Conservation (phyloP, 2,797 vertebrate genomes). For the Trematomus bernacchii region DNA sequence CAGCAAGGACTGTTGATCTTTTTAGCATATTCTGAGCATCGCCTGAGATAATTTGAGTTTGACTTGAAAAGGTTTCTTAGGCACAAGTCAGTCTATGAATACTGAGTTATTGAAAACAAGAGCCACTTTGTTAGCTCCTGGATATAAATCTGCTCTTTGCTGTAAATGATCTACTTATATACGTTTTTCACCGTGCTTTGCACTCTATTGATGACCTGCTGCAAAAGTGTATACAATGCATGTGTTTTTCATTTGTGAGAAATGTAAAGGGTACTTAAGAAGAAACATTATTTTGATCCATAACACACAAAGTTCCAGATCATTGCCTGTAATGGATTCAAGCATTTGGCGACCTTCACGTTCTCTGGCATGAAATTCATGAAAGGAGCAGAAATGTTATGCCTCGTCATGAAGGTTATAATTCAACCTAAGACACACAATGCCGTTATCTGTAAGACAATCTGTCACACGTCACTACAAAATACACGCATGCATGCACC, state of each 20-base stretch:
- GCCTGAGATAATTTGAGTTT: neutral
- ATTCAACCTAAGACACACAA: conserved; percentile 38
- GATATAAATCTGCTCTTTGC: neutral
- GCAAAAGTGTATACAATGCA: neutral
- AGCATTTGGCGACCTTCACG: conserved; percentile 18
- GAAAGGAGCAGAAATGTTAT: conserved; percentile 27
- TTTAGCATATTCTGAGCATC: conserved; percentile 7
- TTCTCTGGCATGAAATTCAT: conserved; percentile 31
- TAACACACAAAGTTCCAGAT: conserved; percentile 7
- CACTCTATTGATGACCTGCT: neutral
- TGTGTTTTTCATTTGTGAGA: neutral
- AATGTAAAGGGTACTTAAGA: neutral
- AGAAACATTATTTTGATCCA: neutral
- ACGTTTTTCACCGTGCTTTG: neutral
- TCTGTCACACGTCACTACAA: conserved; percentile 36
- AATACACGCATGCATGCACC: conserved; percentile 15
- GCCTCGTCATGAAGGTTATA: conserved; percentile 44
- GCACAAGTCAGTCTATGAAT: neutral
- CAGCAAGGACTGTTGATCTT: neutral
- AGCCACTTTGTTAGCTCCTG: neutral
- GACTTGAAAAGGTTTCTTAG: conserved; percentile 3
- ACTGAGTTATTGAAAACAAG: neutral
- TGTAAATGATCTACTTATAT: neutral
- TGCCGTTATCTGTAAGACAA: conserved; percentile 38
- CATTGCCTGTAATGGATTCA: neutral